Evolutionary conservation across 1,140 invertebrate genomes (phyloP).

Genomic region (Drosophila ironensis): DNA sequence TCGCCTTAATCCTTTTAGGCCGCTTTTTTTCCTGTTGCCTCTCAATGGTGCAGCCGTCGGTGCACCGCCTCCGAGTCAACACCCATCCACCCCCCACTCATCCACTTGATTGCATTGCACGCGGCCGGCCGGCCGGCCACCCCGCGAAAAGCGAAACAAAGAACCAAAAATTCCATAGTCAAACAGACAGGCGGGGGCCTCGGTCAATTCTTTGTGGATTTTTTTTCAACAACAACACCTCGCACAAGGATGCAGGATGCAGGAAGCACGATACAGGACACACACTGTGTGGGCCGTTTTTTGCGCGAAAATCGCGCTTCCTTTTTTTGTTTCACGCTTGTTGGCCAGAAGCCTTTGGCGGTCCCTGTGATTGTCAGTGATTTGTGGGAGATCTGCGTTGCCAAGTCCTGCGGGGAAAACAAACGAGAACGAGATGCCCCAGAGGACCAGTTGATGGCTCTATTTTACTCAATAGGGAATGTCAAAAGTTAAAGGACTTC

Average conservation of each 20-base stretch:
- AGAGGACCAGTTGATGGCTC: conserved; percentile 29
- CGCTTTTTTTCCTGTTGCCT: conserved; percentile 2
- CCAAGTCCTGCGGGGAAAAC: conserved; percentile 10
- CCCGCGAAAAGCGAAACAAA: conserved; percentile 19
- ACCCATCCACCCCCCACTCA: conserved; percentile 43
- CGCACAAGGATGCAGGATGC: conserved; percentile 12
- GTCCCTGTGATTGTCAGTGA: conserved; percentile 64
- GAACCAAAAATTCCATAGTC: conserved; percentile 31
- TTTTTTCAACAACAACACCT: conserved; percentile 49
- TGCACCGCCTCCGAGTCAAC: conserved; percentile 43
- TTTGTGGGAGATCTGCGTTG: conserved; percentile 37
- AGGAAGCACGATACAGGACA: conserved; percentile 16
- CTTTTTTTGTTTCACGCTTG: conserved; percentile 33
- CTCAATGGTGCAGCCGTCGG: conserved; percentile 36
- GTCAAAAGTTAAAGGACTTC: too few species aligned
- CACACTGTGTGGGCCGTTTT: conserved; percentile 27
- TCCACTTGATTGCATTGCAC: conserved; percentile 78
- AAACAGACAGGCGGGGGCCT: conserved; percentile 32
- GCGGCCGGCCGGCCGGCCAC: neutral
- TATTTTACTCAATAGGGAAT: conserved; percentile 25
- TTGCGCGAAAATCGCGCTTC: conserved; percentile 34
- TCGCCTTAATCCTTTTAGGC: conserved; percentile 80
- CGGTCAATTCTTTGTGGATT: conserved; percentile 36
- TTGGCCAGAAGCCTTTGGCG: conserved; percentile 33
- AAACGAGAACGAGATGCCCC: neutral